Base-by-base conservation (phyloP, 1,140 invertebrate genomes). In the Euborellia annulipes region DNA sequence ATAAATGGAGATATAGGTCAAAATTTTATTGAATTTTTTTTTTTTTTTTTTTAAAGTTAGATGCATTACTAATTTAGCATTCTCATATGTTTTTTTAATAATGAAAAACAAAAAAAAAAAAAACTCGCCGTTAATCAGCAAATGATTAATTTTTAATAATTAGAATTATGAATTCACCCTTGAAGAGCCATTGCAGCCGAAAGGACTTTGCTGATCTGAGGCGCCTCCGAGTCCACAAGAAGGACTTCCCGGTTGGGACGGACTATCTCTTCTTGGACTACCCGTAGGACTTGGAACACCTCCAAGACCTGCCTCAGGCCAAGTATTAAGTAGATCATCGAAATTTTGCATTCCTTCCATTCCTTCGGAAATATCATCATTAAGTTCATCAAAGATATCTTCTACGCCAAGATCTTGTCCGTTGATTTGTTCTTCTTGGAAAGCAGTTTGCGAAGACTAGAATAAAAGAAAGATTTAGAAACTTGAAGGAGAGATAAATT, bases 391-490 rank as follows among this genome's bases (percentile, higher is more conserved):
- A 50, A 85, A 73, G 20, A 86, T 63, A 52, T 81, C 79, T 54
- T 85, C 83, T 56, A 84, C 82, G 21, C 76, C 79, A 22, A 81
- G 58, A 52, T 82, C 80, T 41, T 78, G 75, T 52, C 75, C 78
- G 52, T 78, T 79, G 52, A 82, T 79, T 52, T 85, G 82, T 50
- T 80, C 76, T 55, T 85, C 81, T 64, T 82, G 75, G 66, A 87
- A 88, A 41, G 84, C 79, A 43, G 82, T 83, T 58, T 87, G 86
- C 40, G 84, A 85, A 16, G 85, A 86, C 82, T 86, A 53, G 17
- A 67, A 27, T 44, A n/a, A 32, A 36, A 41, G 21, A 36, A 3
- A 34, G 39, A 45, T 23, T 20, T 11, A 51, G 19, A 17, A 40
- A 46, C 11, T 19, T 37, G 38, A 16, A 52, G 50, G 47, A 41